Conservation (phyloP, 2,113 vertebrate species). For the Apaloderma vittatum region DNA sequence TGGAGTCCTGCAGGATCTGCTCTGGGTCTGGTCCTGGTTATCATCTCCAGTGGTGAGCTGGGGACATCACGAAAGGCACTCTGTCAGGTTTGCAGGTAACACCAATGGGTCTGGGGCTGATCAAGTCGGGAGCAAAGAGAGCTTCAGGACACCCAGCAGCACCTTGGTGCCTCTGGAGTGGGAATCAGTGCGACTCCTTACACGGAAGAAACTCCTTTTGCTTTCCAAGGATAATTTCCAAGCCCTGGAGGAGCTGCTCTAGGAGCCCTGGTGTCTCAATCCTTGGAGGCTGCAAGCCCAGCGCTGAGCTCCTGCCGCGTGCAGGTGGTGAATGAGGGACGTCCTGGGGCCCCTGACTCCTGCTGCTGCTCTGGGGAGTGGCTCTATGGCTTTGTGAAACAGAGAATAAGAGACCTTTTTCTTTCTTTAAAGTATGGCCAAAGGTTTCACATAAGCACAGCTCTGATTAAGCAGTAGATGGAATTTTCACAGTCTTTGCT, state of each 20-base stretch:
- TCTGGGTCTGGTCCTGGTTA: not conserved
- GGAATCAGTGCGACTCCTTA: not conserved
- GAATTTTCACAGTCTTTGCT: not conserved
- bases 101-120: not conserved
- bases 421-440: not conserved
- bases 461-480: not conserved
- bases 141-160: not conserved
- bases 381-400: not conserved
- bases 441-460: not conserved
- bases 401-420: not conserved
- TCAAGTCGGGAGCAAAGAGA: not conserved
- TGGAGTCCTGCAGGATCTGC: not conserved
- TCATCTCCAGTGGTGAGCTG: fast-evolving
- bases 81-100: not conserved
- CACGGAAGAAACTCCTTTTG: not conserved
- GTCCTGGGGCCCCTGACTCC: not conserved
- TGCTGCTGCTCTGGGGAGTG: not conserved
- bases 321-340: not conserved
- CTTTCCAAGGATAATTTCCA: not conserved
- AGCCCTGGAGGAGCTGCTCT: not conserved
- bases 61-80: not conserved
- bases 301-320: not conserved
- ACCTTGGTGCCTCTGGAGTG: no score
- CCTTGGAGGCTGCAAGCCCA: not conserved
- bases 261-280: not conserved